These are phyloP conservation scores for Aldabrachelys gigantea DNA, from an alignment of 2,113 vertebrate species.

Conservation along the genomic window DNA sequence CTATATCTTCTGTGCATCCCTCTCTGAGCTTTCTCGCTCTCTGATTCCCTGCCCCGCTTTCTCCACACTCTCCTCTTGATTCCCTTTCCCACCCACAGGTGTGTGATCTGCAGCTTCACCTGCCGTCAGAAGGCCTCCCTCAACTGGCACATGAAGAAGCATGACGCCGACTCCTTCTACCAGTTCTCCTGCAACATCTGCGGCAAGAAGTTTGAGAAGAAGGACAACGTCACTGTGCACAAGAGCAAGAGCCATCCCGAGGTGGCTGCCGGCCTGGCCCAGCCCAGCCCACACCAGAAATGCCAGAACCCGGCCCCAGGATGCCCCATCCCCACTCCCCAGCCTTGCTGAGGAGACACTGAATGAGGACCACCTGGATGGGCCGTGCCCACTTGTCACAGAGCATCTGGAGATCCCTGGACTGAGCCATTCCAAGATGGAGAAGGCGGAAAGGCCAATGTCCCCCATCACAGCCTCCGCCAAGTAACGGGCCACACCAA, in stretches of 20 bases:
- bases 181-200: constrained; percentile 85
- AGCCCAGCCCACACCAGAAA: neutral
- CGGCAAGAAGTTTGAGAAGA: constrained; percentile 85
- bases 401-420: neutral
- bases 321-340: accelerated
- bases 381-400: accelerated
- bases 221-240: constrained; percentile 84
- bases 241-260: constrained; percentile 83
- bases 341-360: accelerated
- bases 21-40: neutral
- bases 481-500: accelerated
- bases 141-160: constrained; percentile 89
- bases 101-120: constrained; percentile 87
- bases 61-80: neutral
- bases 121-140: constrained; percentile 89
- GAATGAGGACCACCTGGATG: accelerated
- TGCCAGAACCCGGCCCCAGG: neutral
- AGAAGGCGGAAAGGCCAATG: neutral
- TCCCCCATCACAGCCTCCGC: neutral
- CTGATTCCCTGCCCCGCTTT: accelerated
- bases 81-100: constrained; percentile 69
- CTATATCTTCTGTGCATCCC: neutral
- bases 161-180: constrained; percentile 78
- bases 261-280: neutral
- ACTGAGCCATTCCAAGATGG: accelerated